Evolutionary conservation across 2,113 vertebrate genomes (phyloP).

Genomic region (Falco punctatus): DNA sequence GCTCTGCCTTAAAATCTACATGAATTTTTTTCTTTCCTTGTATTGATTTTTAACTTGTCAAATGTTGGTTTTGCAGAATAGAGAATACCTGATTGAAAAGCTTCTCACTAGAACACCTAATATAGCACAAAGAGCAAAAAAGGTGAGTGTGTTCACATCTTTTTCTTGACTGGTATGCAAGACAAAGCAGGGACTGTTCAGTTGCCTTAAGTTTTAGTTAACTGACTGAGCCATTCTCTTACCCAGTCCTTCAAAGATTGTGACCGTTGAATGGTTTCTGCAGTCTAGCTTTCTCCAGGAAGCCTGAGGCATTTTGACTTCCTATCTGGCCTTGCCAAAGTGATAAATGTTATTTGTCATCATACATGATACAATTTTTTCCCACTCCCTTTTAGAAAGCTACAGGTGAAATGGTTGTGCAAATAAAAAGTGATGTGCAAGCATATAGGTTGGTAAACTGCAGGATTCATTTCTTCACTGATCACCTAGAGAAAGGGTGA

Average conservation of each 20-base stretch:
- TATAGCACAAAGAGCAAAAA: conserved; percentile 94
- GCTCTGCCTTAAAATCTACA: conserved; percentile 69
- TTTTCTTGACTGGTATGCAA: neutral
- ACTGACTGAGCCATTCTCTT: neutral
- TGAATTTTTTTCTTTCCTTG: conserved; percentile 20
- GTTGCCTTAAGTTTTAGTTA: neutral
- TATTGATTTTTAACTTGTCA: conserved; percentile 50
- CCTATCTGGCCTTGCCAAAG: neutral
- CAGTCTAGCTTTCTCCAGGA: neutral
- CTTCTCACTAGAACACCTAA: conserved; percentile 92
- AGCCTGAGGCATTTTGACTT: neutral
- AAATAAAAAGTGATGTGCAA: neutral
- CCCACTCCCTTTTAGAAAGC: neutral
- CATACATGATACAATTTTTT: accelerated
- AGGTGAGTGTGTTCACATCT: conserved; percentile 78
- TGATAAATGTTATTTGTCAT: neutral
- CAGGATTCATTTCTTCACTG: neutral
- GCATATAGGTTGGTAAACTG: neutral
- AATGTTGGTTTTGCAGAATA: conserved; percentile 87
- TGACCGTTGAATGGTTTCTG: neutral
- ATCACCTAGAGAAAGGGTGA: neutral
- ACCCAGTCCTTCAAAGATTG: neutral
- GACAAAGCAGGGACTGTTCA: neutral
- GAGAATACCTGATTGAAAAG: conserved; percentile 96
- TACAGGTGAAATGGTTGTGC: neutral